These are phyloP conservation scores for Vulpes lagopus DNA, from an alignment of 2,113 vertebrate genomes.

Conservation along the genomic window DNA sequence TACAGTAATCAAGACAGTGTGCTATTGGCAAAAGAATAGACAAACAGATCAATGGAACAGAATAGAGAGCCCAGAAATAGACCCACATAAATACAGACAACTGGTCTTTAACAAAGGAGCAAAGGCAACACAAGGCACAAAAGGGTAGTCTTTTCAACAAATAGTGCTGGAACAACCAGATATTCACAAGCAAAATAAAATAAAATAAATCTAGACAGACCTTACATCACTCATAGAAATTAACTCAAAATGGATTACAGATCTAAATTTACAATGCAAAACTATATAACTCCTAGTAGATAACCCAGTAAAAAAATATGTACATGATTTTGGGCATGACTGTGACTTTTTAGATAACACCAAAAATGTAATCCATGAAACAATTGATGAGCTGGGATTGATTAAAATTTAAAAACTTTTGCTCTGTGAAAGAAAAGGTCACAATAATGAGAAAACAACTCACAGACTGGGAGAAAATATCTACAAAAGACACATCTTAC, in stretches of 20 bases:
- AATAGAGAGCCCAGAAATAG: not conserved
- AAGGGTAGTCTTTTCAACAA: not conserved
- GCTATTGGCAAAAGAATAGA: not conserved
- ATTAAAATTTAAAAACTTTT: not conserved
- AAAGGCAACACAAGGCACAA: not conserved
- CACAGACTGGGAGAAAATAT: not conserved
- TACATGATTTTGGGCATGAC: not conserved
- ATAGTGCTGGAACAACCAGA: not conserved
- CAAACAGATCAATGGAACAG: not conserved
- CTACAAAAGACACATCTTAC: not conserved
- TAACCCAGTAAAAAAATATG: not conserved
- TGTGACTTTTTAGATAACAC: not conserved
- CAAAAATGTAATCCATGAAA: not conserved
- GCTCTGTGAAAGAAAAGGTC: not conserved
- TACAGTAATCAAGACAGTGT: constrained; percentile 7
- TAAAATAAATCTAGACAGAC: not conserved
- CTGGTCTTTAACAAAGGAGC: not conserved
- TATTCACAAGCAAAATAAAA: not conserved
- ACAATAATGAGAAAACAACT: not conserved
- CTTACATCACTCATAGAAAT: not conserved
- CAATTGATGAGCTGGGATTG: not conserved
- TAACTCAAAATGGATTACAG: not conserved
- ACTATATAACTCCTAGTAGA: not conserved
- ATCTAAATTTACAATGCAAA: not conserved
- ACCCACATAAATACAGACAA: not conserved